Conservation (phyloP, 2,888 invertebrate genomes). For the Xanthostigma xanthostigma region DNA sequence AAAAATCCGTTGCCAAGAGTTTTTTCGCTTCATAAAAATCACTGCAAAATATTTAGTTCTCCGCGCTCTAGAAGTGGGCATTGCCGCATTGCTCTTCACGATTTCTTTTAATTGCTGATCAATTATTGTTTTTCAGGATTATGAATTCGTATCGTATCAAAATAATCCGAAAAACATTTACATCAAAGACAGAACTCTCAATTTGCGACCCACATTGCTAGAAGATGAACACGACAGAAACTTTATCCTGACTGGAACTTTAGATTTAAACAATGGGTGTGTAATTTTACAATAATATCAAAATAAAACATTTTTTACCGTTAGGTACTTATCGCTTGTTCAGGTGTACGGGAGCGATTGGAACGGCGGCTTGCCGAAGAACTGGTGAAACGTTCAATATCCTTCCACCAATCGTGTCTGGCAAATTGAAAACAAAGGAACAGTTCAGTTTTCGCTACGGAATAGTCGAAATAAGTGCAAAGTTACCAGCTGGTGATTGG, state of each 20-base stretch:
- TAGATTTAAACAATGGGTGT: slow-evolving; percentile 19
- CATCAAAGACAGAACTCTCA: slow-evolving; percentile 35
- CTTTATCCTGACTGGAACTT: slow-evolving; percentile 26
- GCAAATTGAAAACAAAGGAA: slow-evolving; percentile 42
- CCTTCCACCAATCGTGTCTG: slow-evolving; percentile 52
- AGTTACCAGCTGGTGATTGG: slow-evolving; percentile 64
- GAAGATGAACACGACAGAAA: slow-evolving; percentile 37
- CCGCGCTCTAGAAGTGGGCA: too few relatives aligned
- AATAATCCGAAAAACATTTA: slow-evolving; percentile 38
- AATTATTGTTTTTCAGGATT: slow-evolving; percentile 34
- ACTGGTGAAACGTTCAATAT: slow-evolving; percentile 36
- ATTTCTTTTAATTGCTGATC: too few relatives aligned
- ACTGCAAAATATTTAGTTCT: too few relatives aligned
- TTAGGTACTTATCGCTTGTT: slow-evolving; percentile 1
- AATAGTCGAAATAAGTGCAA: slow-evolving; percentile 49
- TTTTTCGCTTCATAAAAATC: neutral
- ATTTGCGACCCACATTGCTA: slow-evolving; percentile 42
- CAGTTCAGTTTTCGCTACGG: slow-evolving; percentile 55
- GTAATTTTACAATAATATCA: neutral
- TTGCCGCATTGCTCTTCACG: too few relatives aligned
- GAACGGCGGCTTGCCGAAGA: slow-evolving; percentile 28
- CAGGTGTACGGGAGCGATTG: slow-evolving; percentile 29
- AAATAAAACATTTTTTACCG: neutral
- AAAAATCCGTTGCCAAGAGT: neutral
- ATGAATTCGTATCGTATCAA: slow-evolving; percentile 51